phyloP scores from a whole-genome alignment of 2,113 vertebrate genomes.

The Nannobrachium achirus region DNA sequence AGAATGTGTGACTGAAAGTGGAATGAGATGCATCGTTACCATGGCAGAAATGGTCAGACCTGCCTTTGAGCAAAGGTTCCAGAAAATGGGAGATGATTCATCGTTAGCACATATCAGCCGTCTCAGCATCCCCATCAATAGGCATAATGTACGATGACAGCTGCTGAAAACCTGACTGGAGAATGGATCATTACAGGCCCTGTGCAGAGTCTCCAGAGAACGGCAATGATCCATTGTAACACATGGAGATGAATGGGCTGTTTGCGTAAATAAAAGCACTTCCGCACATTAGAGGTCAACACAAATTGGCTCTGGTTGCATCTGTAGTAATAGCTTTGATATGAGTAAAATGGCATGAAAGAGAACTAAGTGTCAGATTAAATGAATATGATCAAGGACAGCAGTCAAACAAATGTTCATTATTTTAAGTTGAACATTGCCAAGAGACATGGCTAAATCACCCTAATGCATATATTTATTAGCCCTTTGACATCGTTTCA shows the following conservation, averaged over 20 bases:
- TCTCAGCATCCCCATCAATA: slow-evolving; percentile 44
- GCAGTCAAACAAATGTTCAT: background rate
- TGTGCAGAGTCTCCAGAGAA: slow-evolving; percentile 24
- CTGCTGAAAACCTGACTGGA: slow-evolving; percentile 43
- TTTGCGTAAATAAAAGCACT: slow-evolving; percentile 37
- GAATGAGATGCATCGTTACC: slow-evolving; percentile 7
- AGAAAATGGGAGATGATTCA: slow-evolving; percentile 45
- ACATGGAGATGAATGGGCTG: slow-evolving; percentile 21
- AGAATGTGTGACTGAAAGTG: background rate
- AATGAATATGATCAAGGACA: slow-evolving; percentile 17
- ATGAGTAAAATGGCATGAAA: slow-evolving; percentile 24
- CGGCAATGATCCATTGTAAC: slow-evolving; percentile 38
- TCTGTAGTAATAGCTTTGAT: slow-evolving; percentile 5
- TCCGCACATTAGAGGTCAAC: slow-evolving; percentile 3
- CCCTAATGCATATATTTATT: too few relatives aligned
- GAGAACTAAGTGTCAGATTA: slow-evolving; percentile 18
- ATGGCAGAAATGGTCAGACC: slow-evolving; percentile 5
- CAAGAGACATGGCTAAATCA: too few relatives aligned
- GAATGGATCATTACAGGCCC: slow-evolving; percentile 51
- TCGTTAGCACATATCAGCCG: slow-evolving; percentile 22
- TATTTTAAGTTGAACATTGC: too few relatives aligned
- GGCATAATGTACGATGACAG: slow-evolving; percentile 51
- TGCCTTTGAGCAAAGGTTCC: slow-evolving; percentile 26
- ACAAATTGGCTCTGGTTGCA: slow-evolving; percentile 9
- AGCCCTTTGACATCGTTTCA: background rate